Evolutionary conservation across 2,888 invertebrate species (phyloP).

Genomic region (Pteria penguin): DNA sequence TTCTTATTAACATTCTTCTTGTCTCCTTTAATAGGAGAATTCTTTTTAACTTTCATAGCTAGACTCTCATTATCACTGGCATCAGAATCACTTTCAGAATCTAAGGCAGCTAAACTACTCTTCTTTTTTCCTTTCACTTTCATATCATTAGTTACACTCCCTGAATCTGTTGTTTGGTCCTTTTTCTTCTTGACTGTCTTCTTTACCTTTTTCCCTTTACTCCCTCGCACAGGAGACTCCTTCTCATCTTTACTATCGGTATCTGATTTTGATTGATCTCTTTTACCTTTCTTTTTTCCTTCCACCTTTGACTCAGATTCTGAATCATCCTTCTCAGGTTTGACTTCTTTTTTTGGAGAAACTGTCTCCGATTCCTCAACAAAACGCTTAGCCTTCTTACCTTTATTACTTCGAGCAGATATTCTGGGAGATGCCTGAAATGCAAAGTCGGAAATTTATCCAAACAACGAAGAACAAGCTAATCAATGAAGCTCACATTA

Average conservation of each 20-base stretch:
- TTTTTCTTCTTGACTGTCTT: constrained; percentile 5
- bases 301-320: constrained; percentile 37
- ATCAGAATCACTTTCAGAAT: constrained; percentile 7
- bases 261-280: not conserved
- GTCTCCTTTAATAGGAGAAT: not conserved
- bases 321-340: constrained; percentile 5
- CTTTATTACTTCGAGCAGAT: constrained; percentile 4
- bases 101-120: not conserved
- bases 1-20: not conserved
- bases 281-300: not conserved
- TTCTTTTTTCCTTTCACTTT: constrained; percentile 10
- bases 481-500: no score
- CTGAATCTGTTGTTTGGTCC: not conserved
- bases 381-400: constrained; percentile 13
- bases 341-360: constrained; percentile 12
- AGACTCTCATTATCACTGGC: not conserved
- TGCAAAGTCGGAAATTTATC: no score
- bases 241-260: constrained; percentile 1
- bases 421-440: constrained; percentile 20
- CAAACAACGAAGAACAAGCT: no score
- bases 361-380: constrained; percentile 17
- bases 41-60: constrained; percentile 2
- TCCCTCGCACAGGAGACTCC: not conserved
- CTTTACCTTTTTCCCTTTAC: not conserved
- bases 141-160: not conserved